These are phyloP conservation scores for Agrotis puta DNA, from an alignment of 2,888 invertebrate species.

Conservation along the genomic window DNA sequence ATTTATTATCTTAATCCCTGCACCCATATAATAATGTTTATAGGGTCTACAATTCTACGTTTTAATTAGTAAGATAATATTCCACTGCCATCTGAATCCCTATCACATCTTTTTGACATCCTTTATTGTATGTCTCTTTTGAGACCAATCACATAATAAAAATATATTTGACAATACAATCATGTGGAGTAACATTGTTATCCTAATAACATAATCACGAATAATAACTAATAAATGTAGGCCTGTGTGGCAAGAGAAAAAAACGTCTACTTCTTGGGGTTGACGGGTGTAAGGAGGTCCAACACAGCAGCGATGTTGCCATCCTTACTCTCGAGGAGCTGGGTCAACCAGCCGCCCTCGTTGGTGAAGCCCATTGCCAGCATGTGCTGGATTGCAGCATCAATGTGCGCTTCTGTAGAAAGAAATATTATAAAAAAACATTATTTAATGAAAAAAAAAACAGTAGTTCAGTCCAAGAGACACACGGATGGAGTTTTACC, in stretches of 20 bases:
- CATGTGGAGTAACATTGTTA: constrained; percentile 11
- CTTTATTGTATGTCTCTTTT: background rate
- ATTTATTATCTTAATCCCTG: constrained; percentile 36
- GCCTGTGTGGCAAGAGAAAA: constrained; percentile 48
- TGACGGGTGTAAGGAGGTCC: constrained; percentile 91
- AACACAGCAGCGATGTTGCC: constrained; percentile 93
- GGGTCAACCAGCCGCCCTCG: constrained; percentile 93
- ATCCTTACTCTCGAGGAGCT: constrained; percentile 92
- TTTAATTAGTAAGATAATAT: constrained; percentile 25
- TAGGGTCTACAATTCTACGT: constrained; percentile 16
- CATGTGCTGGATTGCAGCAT: constrained; percentile 93
- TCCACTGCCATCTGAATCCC: constrained; percentile 25
- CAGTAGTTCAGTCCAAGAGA: no score
- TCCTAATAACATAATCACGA: constrained; percentile 31
- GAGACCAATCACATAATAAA: constrained; percentile 30
- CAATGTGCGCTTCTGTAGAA: constrained; percentile 91
- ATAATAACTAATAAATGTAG: constrained; percentile 20
- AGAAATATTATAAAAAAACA: background rate
- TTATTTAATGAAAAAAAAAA: background rate
- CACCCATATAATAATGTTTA: constrained; percentile 41
- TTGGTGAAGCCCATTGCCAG: constrained; percentile 96
- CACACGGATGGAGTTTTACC: no score
- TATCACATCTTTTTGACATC: constrained; percentile 31
- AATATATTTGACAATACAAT: constrained; percentile 22
- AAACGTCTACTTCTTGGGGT: constrained; percentile 73